Conservation (phyloP, 1,140 invertebrate genomes). For the Palaemon carinicauda region DNA sequence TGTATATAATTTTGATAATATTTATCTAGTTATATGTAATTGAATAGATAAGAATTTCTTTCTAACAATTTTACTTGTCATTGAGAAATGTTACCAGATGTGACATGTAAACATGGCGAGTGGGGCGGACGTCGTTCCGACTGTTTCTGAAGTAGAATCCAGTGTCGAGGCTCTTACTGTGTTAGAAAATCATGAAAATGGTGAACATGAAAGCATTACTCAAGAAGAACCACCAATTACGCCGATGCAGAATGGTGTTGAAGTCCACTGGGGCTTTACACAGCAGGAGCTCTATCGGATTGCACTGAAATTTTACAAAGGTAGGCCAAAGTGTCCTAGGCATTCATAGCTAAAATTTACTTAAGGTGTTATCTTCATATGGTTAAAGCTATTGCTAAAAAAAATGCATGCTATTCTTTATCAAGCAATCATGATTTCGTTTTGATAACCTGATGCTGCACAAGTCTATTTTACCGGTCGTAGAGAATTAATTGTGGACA, state of each 20-base stretch:
- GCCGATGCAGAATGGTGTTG: constrained; percentile 22
- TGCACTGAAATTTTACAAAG: constrained; percentile 45
- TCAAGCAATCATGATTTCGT: background rate
- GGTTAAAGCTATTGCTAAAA: background rate
- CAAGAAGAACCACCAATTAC: background rate
- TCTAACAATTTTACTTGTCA: background rate
- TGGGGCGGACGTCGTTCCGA: constrained; percentile 19
- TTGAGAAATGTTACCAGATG: constrained; percentile 36
- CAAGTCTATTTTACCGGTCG: too few species aligned
- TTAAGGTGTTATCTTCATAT: background rate
- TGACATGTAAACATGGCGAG: constrained; percentile 52
- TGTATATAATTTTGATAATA: too few species aligned
- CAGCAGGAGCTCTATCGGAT: constrained; percentile 36
- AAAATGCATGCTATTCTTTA: background rate
- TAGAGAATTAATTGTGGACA: too few species aligned
- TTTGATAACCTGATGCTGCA: too few species aligned
- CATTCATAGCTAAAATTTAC: too few species aligned
- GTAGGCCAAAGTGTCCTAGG: background rate
- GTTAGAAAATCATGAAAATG: background rate
- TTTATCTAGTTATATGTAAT: too few species aligned
- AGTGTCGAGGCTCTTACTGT: background rate
- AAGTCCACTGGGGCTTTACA: constrained; percentile 44
- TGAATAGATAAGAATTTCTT: too few species aligned
- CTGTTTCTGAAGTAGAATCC: background rate
- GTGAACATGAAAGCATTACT: background rate